Base-by-base conservation (phyloP, 2,888 invertebrate genomes). In the Drosophila phalerata region DNA sequence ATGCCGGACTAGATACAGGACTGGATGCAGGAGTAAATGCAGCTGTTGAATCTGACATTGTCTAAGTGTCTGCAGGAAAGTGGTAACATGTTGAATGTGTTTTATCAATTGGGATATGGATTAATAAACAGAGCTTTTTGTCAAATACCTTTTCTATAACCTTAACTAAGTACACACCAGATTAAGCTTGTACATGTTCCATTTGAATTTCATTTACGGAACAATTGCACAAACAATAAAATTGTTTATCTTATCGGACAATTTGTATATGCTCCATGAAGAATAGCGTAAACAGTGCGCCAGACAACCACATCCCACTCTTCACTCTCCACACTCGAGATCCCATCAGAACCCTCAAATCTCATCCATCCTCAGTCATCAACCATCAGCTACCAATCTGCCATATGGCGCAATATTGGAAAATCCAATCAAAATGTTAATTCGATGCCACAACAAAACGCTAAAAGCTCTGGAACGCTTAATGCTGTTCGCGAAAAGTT, bases 341-440 rank as follows among this genome's bases (percentile, higher is more conserved):
- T 22, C 10, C 42, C 17, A 19, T 42, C 19, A 37, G 5, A n/a
- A n/a, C 37, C n/a, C 43, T 3, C 22, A 34, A 34, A n/a, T 8
- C 30, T 19, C 28, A 40, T 28, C 30, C 55, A 19, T 8, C 40
- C 8, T 8, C 43, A 34, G 22, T 32, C 45, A 19, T 17, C 56
- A 34, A 11, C 38, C 52, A 10, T 28, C 15, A 19, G 13, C 49
- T 56, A 55, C 57, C 49, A 69, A 69, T 66, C 77, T 65, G 55
- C 85, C 85, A 85, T 85, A 85, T 85, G 85, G 89, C 68, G 69
- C 85, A 85, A 85, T 85, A 85, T 85, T 89, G 89, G 79, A 85
- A 85, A 89, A 85, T 88, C 89, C 88, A 85, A 85, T 85, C 85
- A 85, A 85, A 85, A 89, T 85, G 85, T 89, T 87, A 85, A 85